These are phyloP conservation scores for Arge pagana DNA, from an alignment of 2,888 invertebrate genomes.

Conservation along the genomic window DNA sequence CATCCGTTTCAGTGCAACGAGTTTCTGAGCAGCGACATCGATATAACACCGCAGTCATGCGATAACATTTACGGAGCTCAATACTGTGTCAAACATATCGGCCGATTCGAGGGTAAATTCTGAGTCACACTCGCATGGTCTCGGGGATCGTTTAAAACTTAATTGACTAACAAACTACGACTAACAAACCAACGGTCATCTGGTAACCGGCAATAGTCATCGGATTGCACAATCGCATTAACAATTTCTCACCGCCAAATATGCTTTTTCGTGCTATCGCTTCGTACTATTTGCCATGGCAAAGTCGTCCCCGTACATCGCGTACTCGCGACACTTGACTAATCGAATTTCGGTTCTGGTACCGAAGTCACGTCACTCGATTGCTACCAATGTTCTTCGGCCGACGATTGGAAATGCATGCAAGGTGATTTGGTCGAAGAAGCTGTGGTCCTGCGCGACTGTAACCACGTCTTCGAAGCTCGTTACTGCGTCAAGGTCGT, in stretches of 20 bases:
- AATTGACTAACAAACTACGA: constrained; percentile 14
- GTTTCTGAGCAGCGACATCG: constrained; percentile 69
- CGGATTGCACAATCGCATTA: no score
- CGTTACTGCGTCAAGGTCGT: constrained; percentile 80
- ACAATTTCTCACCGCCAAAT: background rate
- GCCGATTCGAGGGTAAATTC: constrained; percentile 82
- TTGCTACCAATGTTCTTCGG: constrained; percentile 82
- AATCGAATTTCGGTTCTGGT: constrained; percentile 7
- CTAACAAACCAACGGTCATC: background rate
- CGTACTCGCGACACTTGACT: background rate
- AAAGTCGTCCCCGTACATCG: no score
- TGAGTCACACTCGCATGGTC: constrained; percentile 7
- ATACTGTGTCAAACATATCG: constrained; percentile 92
- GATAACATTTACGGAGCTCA: constrained; percentile 80
- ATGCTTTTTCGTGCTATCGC: constrained; percentile 17
- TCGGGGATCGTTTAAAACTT: constrained; percentile 11
- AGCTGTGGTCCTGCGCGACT: constrained; percentile 65
- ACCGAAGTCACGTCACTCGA: constrained; percentile 57
- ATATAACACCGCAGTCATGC: constrained; percentile 73
- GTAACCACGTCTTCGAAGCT: constrained; percentile 78
- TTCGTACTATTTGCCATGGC: background rate
- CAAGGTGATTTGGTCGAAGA: constrained; percentile 72
- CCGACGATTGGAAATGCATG: constrained; percentile 63
- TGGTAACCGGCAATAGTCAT: no score
- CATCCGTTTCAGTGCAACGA: constrained; percentile 85